Evolutionary conservation across 2,888 invertebrate genomes (phyloP).

Genomic region (Lithophane leautieri): DNA sequence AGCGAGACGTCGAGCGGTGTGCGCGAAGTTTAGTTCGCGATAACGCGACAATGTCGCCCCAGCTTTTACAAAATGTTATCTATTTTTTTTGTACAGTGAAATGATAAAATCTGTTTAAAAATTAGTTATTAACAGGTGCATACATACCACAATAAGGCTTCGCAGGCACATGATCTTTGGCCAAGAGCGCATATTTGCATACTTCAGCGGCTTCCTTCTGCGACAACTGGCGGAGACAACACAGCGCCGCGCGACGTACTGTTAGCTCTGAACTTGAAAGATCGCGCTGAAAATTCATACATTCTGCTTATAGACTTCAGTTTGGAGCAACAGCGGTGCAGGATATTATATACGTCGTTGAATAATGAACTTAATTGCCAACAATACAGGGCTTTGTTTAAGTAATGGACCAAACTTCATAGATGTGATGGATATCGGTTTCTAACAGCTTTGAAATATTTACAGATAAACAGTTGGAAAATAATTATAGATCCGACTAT

Average conservation of each 20-base stretch:
- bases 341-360: background rate
- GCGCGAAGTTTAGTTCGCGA: too few relatives aligned
- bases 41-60: too few relatives aligned
- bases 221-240: conserved; percentile 98
- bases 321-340: background rate
- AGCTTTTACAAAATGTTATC: background rate
- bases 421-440: too few relatives aligned
- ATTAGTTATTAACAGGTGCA: background rate
- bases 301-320: too few relatives aligned
- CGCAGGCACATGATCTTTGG: conserved; percentile 83
- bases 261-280: conserved; percentile 97
- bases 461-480: too few relatives aligned
- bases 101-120: background rate
- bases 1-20: too few relatives aligned
- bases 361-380: too few relatives aligned
- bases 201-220: conserved; percentile 99
- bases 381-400: background rate
- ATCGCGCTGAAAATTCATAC: conserved; percentile 91
- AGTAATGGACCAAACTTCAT: too few relatives aligned
- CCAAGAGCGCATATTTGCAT: conserved; percentile 95
- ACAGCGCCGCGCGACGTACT: conserved; percentile 97
- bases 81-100: background rate
- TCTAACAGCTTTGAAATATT: too few relatives aligned
- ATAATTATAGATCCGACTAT: too few relatives aligned
- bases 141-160: conserved; percentile 84